Evolutionary conservation across 2,113 vertebrate species (phyloP).

Genomic region (Crotophaga sulcirostris): DNA sequence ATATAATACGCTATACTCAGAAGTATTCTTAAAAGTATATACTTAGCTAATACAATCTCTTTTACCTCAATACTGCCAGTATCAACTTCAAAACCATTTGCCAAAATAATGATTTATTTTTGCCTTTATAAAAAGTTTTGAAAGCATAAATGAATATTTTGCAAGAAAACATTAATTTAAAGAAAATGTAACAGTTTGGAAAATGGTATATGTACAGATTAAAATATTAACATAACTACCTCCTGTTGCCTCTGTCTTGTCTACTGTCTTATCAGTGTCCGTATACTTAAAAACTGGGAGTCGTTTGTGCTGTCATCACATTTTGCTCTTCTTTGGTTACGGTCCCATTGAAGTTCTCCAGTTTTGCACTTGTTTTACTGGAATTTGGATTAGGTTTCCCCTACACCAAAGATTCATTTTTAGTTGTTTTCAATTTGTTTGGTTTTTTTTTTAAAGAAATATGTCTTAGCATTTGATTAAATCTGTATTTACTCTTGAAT

Average conservation of each 20-base stretch:
- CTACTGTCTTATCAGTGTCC: background rate
- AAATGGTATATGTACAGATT: conserved; percentile 83
- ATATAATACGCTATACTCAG: conserved; percentile 65
- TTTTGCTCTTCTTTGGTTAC: background rate
- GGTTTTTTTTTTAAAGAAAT: background rate
- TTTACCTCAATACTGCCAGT: conserved; percentile 91
- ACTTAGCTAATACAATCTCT: conserved; percentile 80
- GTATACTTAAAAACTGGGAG: background rate
- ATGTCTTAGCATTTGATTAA: background rate
- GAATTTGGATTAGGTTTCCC: background rate
- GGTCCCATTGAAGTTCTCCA: background rate
- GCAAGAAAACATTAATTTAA: conserved; percentile 81
- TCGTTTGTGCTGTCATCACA: background rate
- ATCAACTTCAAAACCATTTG: conserved; percentile 85
- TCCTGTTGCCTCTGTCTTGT: conserved; percentile 4
- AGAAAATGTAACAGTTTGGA: conserved; percentile 82
- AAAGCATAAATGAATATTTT: conserved; percentile 85
- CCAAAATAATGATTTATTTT: conserved; percentile 93
- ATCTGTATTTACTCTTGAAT: background rate
- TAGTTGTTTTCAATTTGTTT: background rate
- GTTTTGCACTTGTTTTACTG: background rate
- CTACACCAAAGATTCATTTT: background rate
- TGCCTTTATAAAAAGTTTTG: conserved; percentile 83
- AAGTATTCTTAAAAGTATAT: conserved; percentile 65
- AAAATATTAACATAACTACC: conserved; percentile 83